Conservation (phyloP, 2,113 vertebrate genomes). For the Leptosomus discolor region DNA sequence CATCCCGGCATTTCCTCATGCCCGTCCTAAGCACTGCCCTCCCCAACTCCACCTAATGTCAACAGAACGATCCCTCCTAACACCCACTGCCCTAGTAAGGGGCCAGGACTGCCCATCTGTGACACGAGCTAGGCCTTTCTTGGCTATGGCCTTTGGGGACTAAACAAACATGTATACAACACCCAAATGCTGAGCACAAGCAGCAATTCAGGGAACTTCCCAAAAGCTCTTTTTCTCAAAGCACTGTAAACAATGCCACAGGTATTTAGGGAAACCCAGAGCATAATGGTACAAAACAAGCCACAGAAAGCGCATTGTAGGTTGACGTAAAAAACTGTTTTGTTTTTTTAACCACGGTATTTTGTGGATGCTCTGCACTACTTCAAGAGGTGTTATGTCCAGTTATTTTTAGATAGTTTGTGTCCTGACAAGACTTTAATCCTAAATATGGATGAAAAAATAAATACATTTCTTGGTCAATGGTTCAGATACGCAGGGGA, state of each 20-base stretch:
- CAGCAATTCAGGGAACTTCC: not conserved
- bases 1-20: not conserved
- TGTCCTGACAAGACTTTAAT: not conserved
- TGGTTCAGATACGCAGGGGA: accelerated
- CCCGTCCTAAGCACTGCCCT: not conserved
- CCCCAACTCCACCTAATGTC: accelerated
- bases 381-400: not conserved
- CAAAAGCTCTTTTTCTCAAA: not conserved
- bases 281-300: accelerated
- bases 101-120: not conserved
- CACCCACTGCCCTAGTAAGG: accelerated
- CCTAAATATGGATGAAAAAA: not conserved
- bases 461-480: not conserved
- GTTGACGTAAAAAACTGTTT: accelerated
- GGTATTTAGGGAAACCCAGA: not conserved
- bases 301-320: accelerated
- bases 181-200: not conserved
- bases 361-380: not conserved
- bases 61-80: not conserved
- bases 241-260: not conserved
- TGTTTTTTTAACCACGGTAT: not conserved
- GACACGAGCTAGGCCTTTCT: not conserved
- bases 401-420: not conserved
- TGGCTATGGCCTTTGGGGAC: not conserved
- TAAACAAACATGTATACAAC: not conserved